Conservation (phyloP, 1,140 invertebrate species). For the Steinernema khuongi region DNA sequence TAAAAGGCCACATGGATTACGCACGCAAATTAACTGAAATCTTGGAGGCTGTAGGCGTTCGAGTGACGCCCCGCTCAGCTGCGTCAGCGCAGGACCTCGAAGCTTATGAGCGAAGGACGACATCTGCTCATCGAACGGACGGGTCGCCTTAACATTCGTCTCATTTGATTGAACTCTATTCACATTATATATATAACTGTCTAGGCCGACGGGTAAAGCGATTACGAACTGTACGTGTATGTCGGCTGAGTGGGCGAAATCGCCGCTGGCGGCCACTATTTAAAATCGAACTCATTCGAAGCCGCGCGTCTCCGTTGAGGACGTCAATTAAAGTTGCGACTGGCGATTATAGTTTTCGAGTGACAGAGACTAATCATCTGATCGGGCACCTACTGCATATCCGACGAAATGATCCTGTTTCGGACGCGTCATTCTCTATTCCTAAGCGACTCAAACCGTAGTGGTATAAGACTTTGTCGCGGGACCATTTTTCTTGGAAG, state of each 20-base stretch:
- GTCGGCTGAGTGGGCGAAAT: neutral
- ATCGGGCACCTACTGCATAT: neutral
- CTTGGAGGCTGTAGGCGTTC: conserved; percentile 51
- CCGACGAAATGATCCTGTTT: neutral
- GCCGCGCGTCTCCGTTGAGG: neutral
- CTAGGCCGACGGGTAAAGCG: neutral
- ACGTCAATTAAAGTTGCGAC: conserved; percentile 13
- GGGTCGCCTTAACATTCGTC: neutral
- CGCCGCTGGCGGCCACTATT: neutral
- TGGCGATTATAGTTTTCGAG: conserved; percentile 9
- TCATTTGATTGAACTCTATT: neutral
- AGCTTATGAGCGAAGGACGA: neutral
- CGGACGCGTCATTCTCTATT: neutral
- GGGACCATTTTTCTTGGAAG: too few relatives aligned
- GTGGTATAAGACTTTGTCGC: too few relatives aligned
- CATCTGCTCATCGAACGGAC: neutral
- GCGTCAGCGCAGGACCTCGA: conserved; percentile 10
- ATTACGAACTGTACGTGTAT: neutral
- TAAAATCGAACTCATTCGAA: conserved; percentile 10
- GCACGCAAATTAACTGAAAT: conserved; percentile 52
- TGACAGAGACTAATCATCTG: neutral
- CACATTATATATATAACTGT: neutral
- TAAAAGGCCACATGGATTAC: conserved; percentile 57
- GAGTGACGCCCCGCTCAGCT: conserved; percentile 35
- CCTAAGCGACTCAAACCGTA: neutral